Evolutionary conservation across 1,140 invertebrate genomes (phyloP).

Genomic region (Leptopilina clavipes): DNA sequence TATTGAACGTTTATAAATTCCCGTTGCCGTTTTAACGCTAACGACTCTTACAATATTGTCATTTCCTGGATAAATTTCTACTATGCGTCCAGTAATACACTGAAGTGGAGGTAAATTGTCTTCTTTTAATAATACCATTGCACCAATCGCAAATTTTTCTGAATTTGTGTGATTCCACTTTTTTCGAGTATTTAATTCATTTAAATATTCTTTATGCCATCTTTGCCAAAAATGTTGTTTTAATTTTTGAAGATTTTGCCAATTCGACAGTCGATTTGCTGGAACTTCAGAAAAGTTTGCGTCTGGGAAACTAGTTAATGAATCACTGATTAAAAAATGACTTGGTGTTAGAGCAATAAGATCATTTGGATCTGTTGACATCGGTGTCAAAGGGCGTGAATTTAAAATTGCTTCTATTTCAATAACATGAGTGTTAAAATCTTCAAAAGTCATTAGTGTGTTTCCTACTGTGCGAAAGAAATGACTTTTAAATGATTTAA

Average conservation of each 20-base stretch:
- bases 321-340: slow-evolving; percentile 1
- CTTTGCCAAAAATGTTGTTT: slow-evolving; percentile 2
- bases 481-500: too few relatives aligned
- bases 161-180: neutral
- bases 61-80: neutral
- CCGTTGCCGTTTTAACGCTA: neutral
- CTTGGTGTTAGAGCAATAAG: neutral
- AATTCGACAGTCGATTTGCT: neutral
- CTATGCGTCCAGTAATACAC: neutral
- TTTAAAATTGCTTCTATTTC: too few relatives aligned
- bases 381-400: too few relatives aligned
- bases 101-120: slow-evolving; percentile 13
- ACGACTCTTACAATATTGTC: neutral
- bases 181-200: neutral
- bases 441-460: too few relatives aligned
- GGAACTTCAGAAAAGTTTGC: neutral
- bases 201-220: slow-evolving; percentile 12
- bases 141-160: neutral
- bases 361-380: too few relatives aligned
- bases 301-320: neutral
- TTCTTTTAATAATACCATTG: neutral
- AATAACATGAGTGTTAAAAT: too few relatives aligned
- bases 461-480: too few relatives aligned
- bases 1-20: slow-evolving; percentile 15
- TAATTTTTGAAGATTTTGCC: neutral